Conservation (phyloP, 2,797 vertebrate species). For the Serranus cabrilla region DNA sequence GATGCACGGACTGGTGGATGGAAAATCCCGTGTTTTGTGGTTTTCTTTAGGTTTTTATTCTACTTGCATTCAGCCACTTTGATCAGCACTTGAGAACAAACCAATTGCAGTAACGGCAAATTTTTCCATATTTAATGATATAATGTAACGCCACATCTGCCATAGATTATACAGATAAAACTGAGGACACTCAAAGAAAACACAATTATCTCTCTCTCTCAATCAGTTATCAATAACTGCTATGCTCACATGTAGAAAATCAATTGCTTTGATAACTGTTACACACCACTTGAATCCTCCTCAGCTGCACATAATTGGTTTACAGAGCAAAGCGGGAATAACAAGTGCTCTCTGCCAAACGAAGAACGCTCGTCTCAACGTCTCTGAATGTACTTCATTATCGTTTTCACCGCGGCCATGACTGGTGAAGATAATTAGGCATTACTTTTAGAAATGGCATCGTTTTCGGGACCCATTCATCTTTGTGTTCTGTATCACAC, state of each 20-base stretch:
- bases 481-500: slow-evolving; percentile 18
- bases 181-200: neutral
- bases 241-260: neutral
- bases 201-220: slow-evolving; percentile 2
- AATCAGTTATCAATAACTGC: neutral
- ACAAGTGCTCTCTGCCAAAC: slow-evolving; percentile 14
- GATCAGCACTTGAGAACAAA: neutral
- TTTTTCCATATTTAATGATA: neutral
- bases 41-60: neutral
- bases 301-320: slow-evolving; percentile 37
- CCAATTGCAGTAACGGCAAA: neutral
- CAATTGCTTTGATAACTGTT: slow-evolving; percentile 11
- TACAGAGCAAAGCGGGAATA: slow-evolving; percentile 19
- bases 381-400: slow-evolving; percentile 14
- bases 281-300: slow-evolving; percentile 19
- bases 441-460: slow-evolving; percentile 33
- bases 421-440: slow-evolving; percentile 39
- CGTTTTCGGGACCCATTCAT: slow-evolving; percentile 20
- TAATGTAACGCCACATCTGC: neutral
- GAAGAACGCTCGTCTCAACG: neutral
- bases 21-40: slow-evolving; percentile 3
- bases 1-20: neutral
- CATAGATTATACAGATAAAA: neutral
- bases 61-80: neutral
- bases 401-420: slow-evolving; percentile 1